Conservation (phyloP, 2,888 invertebrate genomes). For the Proisotoma minuta region DNA sequence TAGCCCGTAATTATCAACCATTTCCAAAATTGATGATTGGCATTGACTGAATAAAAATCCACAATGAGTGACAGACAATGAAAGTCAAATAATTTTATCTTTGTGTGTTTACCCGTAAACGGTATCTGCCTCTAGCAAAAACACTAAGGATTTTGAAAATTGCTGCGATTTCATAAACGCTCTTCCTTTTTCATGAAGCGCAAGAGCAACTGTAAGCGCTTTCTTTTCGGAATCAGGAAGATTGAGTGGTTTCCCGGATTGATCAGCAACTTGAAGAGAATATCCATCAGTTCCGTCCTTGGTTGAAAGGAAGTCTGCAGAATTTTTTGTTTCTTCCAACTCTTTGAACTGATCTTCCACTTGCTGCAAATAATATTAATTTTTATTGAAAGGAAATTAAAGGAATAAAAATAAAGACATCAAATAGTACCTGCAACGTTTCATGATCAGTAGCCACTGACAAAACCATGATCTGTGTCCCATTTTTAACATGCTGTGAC, state of each 20-base stretch:
- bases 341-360: conserved; percentile 40
- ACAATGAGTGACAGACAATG: background rate
- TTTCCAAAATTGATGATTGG: conserved; percentile 61
- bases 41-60: conserved; percentile 57
- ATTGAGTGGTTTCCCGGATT: conserved; percentile 67
- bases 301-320: conserved; percentile 50
- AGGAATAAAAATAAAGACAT: background rate
- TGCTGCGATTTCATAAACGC: conserved; percentile 62
- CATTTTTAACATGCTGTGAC: conserved; percentile 64
- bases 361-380: conserved; percentile 22
- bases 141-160: conserved; percentile 65
- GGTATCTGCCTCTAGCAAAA: conserved; percentile 72
- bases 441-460: conserved; percentile 52
- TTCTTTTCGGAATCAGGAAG: conserved; percentile 66
- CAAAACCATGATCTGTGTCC: conserved; percentile 64
- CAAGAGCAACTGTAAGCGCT: conserved; percentile 69
- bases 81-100: conserved; percentile 16
- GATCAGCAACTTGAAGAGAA: conserved; percentile 59
- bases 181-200: conserved; percentile 73
- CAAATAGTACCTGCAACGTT: conserved; percentile 49
- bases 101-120: conserved; percentile 58
- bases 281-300: conserved; percentile 41
- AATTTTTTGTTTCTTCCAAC: conserved; percentile 46
- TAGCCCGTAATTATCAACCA: conserved; percentile 77
- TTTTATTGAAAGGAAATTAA: background rate